Evolutionary conservation across 2,888 invertebrate species (phyloP), one percentile per base, ranked within the genome.

Genomic region (Drosophila putrida): DNA sequence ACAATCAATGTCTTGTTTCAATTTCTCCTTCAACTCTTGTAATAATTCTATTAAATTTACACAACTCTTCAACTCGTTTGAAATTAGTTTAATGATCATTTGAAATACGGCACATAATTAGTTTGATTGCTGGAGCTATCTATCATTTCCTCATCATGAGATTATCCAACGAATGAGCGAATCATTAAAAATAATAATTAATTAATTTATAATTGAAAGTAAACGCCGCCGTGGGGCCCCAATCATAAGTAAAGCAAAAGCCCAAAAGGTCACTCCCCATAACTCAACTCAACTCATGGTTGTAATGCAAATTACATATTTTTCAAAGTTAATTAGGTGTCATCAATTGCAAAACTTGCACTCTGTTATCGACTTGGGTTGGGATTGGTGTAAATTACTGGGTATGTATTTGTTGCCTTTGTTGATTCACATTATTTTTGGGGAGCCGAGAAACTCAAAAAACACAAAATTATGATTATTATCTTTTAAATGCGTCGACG

Each of bases 141-240:
- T 55, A 82, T 87, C 85, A 73, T 88, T 82, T 87, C 88, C 88
- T 82, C 62, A 60, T 79, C n/a, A n/a, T n/a, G n/a, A n/a, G 76
- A 79, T 79, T 71, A 71, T 54, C 59, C 59, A 51, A 58, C 41
- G 36, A 51, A 55, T 63, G 61, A 62, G 46, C 39, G 58, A 70
- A 86, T 75, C 83, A 86, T 88, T 83, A 73, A 72, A 75, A 51
- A 72, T 86, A 64, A 85, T 82, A 64, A 85, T 82, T 81, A 82
- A 82, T 82, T 85, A 79, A 75, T 80, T 86, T 67, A 75, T 72
- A 88, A 82, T 80, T 80, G 71, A 73, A 74, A 70, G 63, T 61
- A 62, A 75, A 75, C 53, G 69, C 80, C 63, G 71, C 63, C 75
- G 44, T 71, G 59, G 58, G 62, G 39, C 60, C 66, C 54, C 66